Evolutionary conservation across 2,888 invertebrate species (phyloP), one percentile per base, ranked within the genome.

Genomic region (Dilophus febrilis): DNA sequence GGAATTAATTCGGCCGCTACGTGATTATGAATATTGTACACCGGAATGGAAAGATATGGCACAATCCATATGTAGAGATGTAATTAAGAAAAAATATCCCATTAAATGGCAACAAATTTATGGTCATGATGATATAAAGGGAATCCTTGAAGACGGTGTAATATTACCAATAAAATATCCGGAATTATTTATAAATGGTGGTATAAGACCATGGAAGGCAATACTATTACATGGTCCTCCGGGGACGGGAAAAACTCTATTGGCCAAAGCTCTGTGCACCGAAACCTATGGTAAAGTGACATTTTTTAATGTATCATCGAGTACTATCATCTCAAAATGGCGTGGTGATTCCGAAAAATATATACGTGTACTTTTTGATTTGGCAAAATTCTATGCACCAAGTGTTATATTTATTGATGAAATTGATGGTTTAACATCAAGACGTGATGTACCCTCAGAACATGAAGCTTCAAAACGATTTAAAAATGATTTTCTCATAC

Each of bases 281-380:
- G 86, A 90, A 61, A 79, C 82, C 46, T 49, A 53, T 3, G 47
- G 61, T 56, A 51, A 72, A 65, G 70, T 73, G 44, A 85, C 85
- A 0, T 91, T 94, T 63, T 90, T 95, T 58, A 92, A 91, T 55
- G 76, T 94, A 12, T 80, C 87, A 3, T 81, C 87, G 44, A 86
- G 90, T 51, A 78, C 82, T 3, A 72, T 94, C 33, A 74, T 91
- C n/a, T 88, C 86, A 52, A 95, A 95, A 61, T 94, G 92, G 92
- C 68, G 92, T 26, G 94, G 94, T 0, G 94, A 95, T 50, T 91
- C 91, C 0, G 94, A 94, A 64, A 92, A 91, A 63, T 77, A 90
- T 49, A 70, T 94, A 33, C 77, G 86, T 64, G 83, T 81, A 53
- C 54, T 58, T 12, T 91, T 91, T 58, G 86, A 91, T 49, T 66